phyloP scores from a whole-genome alignment of 2,113 vertebrate genomes.

The Proterorhinus semilunaris region DNA sequence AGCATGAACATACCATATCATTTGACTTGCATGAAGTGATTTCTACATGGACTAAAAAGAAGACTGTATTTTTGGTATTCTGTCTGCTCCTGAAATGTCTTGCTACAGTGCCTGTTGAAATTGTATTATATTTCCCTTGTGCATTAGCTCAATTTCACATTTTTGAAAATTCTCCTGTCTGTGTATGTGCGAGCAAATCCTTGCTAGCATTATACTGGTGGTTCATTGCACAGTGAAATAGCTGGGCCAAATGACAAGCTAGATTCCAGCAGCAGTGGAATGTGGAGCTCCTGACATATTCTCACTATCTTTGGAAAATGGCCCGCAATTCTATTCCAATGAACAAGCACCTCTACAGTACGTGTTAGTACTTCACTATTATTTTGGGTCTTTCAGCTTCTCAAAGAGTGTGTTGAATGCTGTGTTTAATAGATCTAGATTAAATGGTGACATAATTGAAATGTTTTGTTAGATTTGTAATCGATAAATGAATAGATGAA shows the following conservation, averaged over 20 bases:
- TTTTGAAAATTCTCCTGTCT: conserved; percentile 49
- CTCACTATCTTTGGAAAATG: conserved; percentile 29
- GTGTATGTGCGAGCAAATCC: conserved; percentile 44
- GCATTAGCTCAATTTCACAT: conserved; percentile 67
- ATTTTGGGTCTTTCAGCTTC: neutral
- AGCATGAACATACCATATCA: conserved; percentile 54
- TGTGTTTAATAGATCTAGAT: neutral
- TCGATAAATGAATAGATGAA: no score
- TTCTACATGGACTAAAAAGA: conserved; percentile 50
- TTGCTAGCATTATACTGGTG: conserved; percentile 45
- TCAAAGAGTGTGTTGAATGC: neutral
- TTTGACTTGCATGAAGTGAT: conserved; percentile 64
- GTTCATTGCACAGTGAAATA: conserved; percentile 68
- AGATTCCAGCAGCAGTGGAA: conserved; percentile 37
- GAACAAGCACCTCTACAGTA: neutral
- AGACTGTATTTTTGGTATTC: conserved; percentile 55
- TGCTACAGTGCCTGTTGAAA: conserved; percentile 67
- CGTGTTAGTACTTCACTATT: neutral
- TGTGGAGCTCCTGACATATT: conserved; percentile 34
- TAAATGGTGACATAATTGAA: no score
- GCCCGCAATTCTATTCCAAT: conserved; percentile 9
- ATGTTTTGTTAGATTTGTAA: no score
- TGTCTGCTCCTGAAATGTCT: conserved; percentile 58
- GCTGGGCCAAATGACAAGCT: conserved; percentile 45
- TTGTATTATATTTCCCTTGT: conserved; percentile 70